Evolutionary conservation across 1,140 invertebrate species (phyloP), one percentile per base, ranked within the genome.

Genomic region (Papilio machaon): DNA sequence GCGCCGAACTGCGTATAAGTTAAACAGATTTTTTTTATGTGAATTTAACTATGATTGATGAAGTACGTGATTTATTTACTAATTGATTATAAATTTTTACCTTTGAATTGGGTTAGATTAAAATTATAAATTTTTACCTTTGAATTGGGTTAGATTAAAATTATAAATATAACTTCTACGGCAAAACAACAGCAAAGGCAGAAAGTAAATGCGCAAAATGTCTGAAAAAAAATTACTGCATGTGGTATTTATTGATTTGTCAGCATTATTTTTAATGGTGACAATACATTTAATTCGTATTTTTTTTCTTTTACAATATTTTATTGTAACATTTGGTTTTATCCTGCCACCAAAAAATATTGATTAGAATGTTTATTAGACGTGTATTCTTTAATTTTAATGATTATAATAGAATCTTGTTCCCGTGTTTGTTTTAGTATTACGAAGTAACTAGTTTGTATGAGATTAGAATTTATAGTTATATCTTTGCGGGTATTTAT

Each of bases 381-480:
- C 30, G 30, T 35, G 30, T 70, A 70, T 64, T 23, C 15, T 64
- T 10, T 58, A n/a, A 49, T 76, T 47, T 64, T 47, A 64, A 60
- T 7, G 3, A 58, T 52, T 30, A 54, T n/a, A 54, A 60, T 43
- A 79, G 60, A 19, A 79, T 35, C 17, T 19, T 64, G 30, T 79
- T 58, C 43, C 74, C 43, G 80, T 81, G 54, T 85, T 76, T 76
- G 82, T 88, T 85, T 84, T 89, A 88, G 84, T 86, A 90, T 87
- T 86, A 87, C 79, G 81, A 83, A 84, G 84, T 88, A 84, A 88
- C 85, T 92, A 92, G 89, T 86, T 88, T 87, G 85, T 87, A 90
- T 87, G 91, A 91, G 86, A 90, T 92, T 92, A 92, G 91, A 91
- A 90, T 91, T 87, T 90, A 91, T 90, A 91, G 88, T 88, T 91